These are phyloP conservation scores for Gadopsis marmoratus DNA, from an alignment of 2,797 vertebrate species.

Conservation along the genomic window DNA sequence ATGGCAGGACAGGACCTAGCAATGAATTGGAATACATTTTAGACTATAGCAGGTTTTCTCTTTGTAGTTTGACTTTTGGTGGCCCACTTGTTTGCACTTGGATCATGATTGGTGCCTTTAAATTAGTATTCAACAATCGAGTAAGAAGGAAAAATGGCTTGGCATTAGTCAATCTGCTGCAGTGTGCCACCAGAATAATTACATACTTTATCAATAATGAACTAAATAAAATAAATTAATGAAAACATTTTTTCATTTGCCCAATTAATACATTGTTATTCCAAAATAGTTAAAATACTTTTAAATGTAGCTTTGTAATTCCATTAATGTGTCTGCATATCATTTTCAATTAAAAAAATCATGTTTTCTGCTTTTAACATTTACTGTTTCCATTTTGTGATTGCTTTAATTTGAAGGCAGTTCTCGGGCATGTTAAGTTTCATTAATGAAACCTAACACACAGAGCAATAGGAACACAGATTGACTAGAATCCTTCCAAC, in stretches of 20 bases:
- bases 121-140: not conserved
- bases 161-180: not conserved
- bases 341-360: not conserved
- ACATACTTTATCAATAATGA: not conserved
- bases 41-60: not conserved
- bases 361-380: not conserved
- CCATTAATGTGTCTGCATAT: not conserved
- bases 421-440: not conserved
- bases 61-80: not conserved
- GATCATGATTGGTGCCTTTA: not conserved
- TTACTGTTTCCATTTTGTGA: too few species aligned
- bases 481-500: not conserved
- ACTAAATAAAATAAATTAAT: too few species aligned
- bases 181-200: not conserved
- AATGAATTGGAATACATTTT: not conserved
- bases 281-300: not conserved
- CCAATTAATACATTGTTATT: not conserved
- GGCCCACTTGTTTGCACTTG: not conserved
- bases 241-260: not conserved
- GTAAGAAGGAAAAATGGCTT: not conserved
- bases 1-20: not conserved
- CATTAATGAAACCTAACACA: not conserved
- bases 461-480: not conserved
- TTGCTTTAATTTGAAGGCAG: not conserved
- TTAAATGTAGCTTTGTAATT: not conserved